A percentile compares a stretch with the other conserved stretches of the same genome.
Conservation (phyloP, 2,888 invertebrate genomes). For the Thyatira batis region DNA sequence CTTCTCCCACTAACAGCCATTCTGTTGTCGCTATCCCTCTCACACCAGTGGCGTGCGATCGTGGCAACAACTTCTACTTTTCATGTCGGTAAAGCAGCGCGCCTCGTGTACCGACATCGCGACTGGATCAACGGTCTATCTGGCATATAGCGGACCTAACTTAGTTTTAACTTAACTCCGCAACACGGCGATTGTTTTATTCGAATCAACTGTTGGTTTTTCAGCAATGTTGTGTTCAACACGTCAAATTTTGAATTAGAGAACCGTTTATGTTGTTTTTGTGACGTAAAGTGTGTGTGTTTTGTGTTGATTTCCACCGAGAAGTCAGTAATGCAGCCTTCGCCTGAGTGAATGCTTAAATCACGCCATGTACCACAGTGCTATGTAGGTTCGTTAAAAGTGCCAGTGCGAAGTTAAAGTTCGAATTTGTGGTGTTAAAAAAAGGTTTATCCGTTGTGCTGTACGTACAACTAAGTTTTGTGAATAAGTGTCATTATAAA, state of each 20-base stretch:
- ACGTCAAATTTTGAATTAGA: constrained; percentile 59
- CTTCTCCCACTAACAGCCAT: constrained; percentile 63
- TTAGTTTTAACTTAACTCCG: constrained; percentile 79
- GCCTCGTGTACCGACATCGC: constrained; percentile 70
- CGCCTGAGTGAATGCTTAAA: constrained; percentile 71
- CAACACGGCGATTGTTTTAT: constrained; percentile 64
- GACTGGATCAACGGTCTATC: constrained; percentile 82
- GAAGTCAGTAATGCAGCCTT: constrained; percentile 55
- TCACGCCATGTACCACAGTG: constrained; percentile 72
- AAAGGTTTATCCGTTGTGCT: constrained; percentile 55
- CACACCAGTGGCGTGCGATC: constrained; percentile 29
- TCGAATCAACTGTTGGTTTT: constrained; percentile 56
- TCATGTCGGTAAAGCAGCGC: constrained; percentile 68
- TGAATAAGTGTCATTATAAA: constrained; percentile 52
- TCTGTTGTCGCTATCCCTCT: constrained; percentile 50
- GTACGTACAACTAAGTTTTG: constrained; percentile 52
- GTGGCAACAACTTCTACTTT: constrained; percentile 42
- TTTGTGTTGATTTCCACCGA: constrained; percentile 42
- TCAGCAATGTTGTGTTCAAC: constrained; percentile 63
- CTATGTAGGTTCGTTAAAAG: constrained; percentile 73
- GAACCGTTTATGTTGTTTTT: constrained; percentile 47
- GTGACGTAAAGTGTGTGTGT: constrained; percentile 46
- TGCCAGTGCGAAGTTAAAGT: constrained; percentile 73
- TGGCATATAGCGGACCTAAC: constrained; percentile 70
- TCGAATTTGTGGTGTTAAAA: constrained; percentile 69